Base-by-base conservation (phyloP, 23 tunicate genomes). In the Clavelina lepadiformis region DNA sequence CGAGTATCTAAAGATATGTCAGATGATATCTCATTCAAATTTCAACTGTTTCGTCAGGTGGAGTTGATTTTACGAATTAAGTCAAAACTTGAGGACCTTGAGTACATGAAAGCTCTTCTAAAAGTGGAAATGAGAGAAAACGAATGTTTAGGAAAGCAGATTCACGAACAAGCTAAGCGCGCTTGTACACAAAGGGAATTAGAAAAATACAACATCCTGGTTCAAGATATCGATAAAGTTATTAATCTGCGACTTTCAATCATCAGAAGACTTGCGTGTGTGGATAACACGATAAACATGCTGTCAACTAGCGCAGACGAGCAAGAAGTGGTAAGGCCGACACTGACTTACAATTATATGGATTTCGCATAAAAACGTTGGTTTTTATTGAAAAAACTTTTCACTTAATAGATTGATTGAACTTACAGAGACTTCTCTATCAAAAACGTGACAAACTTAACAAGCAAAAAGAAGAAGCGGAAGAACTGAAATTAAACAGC, bases 221-320 rank as follows among this genome's bases (percentile, higher is more conserved):
- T 76, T 26, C 65, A 71, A 24, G 91, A 83, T 27, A 75, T 83
- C 31, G 91, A 83, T 46, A 83, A 83, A 30, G 76, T 83, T 49
- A 56, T 83, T 35, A 83, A 83, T 22, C 63, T 83, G 33, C 67
- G 76, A 19, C 63, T 83, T 8, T 83, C 91, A 27, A 25, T 83
- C 25, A 57, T 71, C 35, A 82, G 82, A 49, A 58, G 91, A 60
- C 31, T 83, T 3, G 76, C 82, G 2, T 31, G 91, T 22, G 91
- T 83, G 3, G 91, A 83, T 35, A 83, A 83, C 32, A 61, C 91
- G 19, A 35, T 83, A 15, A 68, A 69, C 31, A 69, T 69, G 75
- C 75, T 69, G 32, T 47, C 62, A 3, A 19, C 23, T n/a, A 53
- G 53, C 28, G 75, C 63, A 7, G 75, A 53, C 20, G 53, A 69